Conservation (phyloP, 2,888 invertebrate species). For the Hyposoter dolosus region DNA sequence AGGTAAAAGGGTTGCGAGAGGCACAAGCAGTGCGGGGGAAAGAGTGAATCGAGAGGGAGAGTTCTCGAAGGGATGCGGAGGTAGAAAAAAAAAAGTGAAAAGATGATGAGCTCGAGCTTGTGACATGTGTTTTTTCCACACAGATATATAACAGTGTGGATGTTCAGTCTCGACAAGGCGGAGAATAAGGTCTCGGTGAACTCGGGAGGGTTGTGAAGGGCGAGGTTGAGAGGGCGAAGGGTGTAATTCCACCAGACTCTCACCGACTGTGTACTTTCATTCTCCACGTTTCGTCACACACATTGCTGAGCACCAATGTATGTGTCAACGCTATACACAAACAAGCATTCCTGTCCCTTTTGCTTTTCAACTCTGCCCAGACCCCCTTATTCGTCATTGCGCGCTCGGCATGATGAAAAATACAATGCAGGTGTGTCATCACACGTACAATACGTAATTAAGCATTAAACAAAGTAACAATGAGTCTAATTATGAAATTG, state of each 20-base stretch:
- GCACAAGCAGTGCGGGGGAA: constrained; percentile 34
- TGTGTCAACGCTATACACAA: not conserved
- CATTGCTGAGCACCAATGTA: not conserved
- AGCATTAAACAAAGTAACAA: not conserved
- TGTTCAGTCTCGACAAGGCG: constrained; percentile 61
- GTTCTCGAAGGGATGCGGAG: constrained; percentile 33
- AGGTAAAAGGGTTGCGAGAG: constrained; percentile 50
- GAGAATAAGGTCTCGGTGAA: constrained; percentile 66
- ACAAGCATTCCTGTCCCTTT: constrained; percentile 10
- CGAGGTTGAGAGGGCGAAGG: constrained; percentile 60
- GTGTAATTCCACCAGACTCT: constrained; percentile 40
- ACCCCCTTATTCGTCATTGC: constrained; percentile 12
- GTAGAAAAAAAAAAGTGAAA: constrained; percentile 19
- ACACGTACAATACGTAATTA: constrained; percentile 27
- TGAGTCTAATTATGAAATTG: not conserved
- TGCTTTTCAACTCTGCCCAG: not conserved
- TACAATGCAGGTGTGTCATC: constrained; percentile 14
- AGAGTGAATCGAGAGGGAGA: constrained; percentile 61
- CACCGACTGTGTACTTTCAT: not conserved
- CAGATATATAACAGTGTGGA: constrained; percentile 20
- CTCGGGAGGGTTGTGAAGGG: constrained; percentile 58
- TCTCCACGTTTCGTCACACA: constrained; percentile 2
- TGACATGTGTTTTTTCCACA: not conserved
- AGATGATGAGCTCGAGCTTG: constrained; percentile 26
- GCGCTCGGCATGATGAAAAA: constrained; percentile 4